These are phyloP conservation scores for Tangara arthus DNA, from an alignment of 2,797 vertebrate species.

Conservation along the genomic window DNA sequence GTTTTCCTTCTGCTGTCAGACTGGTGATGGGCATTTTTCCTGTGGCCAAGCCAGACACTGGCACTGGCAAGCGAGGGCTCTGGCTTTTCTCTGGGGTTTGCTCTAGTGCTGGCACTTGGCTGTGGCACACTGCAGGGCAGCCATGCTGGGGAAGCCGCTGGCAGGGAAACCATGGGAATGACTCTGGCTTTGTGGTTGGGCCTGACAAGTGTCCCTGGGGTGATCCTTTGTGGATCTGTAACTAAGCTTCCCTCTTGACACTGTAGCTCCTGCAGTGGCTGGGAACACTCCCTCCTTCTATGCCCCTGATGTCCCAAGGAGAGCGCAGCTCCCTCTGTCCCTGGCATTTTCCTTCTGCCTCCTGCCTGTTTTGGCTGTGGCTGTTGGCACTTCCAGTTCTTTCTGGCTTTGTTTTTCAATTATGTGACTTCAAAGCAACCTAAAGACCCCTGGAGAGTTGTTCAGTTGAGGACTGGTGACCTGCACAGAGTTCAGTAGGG, in stretches of 20 bases:
- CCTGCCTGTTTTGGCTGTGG: neutral
- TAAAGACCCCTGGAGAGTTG: neutral
- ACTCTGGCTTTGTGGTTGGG: neutral
- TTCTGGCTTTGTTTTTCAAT: neutral
- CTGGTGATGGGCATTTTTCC: fast-evolving
- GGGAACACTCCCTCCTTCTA: neutral
- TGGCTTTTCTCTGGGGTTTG: neutral
- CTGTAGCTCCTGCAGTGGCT: fast-evolving
- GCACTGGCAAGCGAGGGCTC: neutral
- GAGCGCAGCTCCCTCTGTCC: fast-evolving
- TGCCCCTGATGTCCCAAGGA: fast-evolving
- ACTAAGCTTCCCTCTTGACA: neutral
- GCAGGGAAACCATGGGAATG: neutral
- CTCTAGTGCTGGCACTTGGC: neutral
- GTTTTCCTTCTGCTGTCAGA: fast-evolving
- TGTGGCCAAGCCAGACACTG: fast-evolving
- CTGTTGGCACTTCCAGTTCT: neutral
- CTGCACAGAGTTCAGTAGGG: fast-evolving
- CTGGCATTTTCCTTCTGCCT: neutral
- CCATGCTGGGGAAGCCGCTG: neutral
- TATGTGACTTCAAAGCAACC: neutral
- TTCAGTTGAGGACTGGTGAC: neutral
- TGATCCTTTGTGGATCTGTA: neutral
- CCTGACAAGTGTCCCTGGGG: neutral
- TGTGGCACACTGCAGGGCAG: neutral